These are phyloP conservation scores for Parazoanthus atlanticus DNA, from an alignment of 92 coral and sea anemone genomes.

Conservation along the genomic window DNA sequence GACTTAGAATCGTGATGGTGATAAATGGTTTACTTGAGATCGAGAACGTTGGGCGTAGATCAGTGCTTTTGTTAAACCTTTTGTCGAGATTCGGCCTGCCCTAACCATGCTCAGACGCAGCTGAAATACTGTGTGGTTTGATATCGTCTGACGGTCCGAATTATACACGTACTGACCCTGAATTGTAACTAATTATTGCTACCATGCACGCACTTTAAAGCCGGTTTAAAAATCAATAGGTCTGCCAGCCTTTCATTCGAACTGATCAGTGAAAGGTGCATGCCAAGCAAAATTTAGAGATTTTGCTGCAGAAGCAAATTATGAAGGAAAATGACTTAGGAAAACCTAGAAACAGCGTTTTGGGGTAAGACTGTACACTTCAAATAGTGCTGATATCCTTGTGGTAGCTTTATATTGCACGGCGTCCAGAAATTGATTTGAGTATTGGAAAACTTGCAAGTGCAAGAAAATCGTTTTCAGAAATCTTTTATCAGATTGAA, in stretches of 20 bases:
- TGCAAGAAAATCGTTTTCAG: not conserved
- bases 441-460: too few relatives aligned
- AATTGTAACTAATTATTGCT: too few relatives aligned
- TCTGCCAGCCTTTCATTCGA: not conserved
- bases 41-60: not conserved
- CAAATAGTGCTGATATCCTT: not conserved
- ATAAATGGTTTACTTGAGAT: not conserved
- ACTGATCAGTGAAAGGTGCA: not conserved
- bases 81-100: not conserved
- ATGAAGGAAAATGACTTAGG: not conserved
- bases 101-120: not conserved
- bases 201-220: not conserved
- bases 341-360: not conserved
- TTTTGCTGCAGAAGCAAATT: not conserved
- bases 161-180: not conserved
- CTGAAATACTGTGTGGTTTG: not conserved
- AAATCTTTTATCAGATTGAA: not conserved
- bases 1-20: not conserved
- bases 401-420: not conserved
- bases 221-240: not conserved
- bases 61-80: not conserved
- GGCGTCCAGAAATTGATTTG: not conserved
- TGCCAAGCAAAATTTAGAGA: not conserved
- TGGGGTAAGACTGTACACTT: not conserved
- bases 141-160: not conserved